These are phyloP conservation scores for Trichonephila clavata DNA, from an alignment of 1,140 invertebrate species.

Conservation along the genomic window DNA sequence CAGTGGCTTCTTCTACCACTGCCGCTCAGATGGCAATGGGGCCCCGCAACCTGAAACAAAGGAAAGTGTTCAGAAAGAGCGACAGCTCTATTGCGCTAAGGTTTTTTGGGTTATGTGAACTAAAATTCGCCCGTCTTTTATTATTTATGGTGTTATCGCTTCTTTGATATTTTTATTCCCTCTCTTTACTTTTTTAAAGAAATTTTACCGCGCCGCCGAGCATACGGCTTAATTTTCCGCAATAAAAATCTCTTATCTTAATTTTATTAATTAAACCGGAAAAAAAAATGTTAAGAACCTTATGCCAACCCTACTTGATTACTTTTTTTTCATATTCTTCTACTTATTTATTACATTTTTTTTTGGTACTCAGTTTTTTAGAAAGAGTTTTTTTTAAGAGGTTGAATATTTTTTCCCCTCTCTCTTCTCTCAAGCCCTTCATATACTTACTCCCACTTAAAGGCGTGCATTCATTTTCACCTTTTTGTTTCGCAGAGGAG, in stretches of 20 bases:
- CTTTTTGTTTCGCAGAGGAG: not conserved
- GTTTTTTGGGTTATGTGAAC: not conserved
- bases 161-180: not conserved
- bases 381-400: conserved; percentile 1
- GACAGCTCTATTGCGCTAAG: conserved; percentile 28
- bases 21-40: not conserved
- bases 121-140: not conserved
- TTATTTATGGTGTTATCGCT: conserved; percentile 8
- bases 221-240: not conserved
- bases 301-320: not conserved
- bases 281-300: not conserved
- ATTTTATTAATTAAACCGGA: conserved; percentile 52
- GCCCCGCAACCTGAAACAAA: conserved; percentile 24
- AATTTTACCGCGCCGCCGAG: not conserved
- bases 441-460: not conserved
- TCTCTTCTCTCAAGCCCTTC: not conserved
- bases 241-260: conserved; percentile 56
- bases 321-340: not conserved
- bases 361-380: not conserved
- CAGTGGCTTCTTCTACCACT: conserved; percentile 10
- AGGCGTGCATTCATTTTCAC: not conserved
- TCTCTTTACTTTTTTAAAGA: not conserved
- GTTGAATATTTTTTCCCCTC: not conserved
- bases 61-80: conserved; percentile 30
- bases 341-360: not conserved